Base-by-base conservation (phyloP, 1,140 invertebrate species). In the Monochamus saltuarius region DNA sequence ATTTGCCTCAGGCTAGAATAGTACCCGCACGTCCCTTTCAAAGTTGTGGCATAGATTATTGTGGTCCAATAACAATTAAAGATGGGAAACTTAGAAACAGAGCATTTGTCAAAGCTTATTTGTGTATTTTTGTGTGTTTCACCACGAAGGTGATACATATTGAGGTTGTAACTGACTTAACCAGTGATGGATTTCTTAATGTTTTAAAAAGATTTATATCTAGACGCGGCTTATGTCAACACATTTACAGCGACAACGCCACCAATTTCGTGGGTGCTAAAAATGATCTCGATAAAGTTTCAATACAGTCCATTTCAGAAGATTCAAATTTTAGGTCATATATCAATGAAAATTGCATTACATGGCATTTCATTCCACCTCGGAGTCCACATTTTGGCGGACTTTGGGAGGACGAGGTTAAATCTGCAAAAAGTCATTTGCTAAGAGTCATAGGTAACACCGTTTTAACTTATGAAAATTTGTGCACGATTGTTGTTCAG, bases 1-100 rank as follows among this genome's bases (percentile, higher is more conserved):
- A 49, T 19, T 50, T 56, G 49, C 59, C 52, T 11, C 13, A 4
- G 2, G 11, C 14, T 35, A 7, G 56, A 11, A 14, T 66, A 11
- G 58, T 13, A 37, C 59, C 59, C 7, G 22, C 43, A 11, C 56
- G 56, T n/a, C 66, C 70, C 22, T 78, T 77, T 55, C 34, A 35
- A 17, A 16, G 7, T 7, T 49, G 34, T 50, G 57, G 57, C 16
- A 45, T 45, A 8, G 57, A 52, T 42, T 59, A 11, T 45, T 19
- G 10, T 7, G 47, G 57, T 22, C 57, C 37, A 29, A 34, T 59
- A 22, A 40, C n/a, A 16, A 51, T 34, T 54, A 69, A 13, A 74
- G 2, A 78, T 79, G 61, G 40, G 78, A 4, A 64, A 65, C 38
- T 39, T 42, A 65, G 70, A 2, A 57, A 79, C 13, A 47, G 69